These are phyloP conservation scores for Microplitis manilae DNA, from an alignment of 2,888 invertebrate genomes.

Conservation along the genomic window DNA sequence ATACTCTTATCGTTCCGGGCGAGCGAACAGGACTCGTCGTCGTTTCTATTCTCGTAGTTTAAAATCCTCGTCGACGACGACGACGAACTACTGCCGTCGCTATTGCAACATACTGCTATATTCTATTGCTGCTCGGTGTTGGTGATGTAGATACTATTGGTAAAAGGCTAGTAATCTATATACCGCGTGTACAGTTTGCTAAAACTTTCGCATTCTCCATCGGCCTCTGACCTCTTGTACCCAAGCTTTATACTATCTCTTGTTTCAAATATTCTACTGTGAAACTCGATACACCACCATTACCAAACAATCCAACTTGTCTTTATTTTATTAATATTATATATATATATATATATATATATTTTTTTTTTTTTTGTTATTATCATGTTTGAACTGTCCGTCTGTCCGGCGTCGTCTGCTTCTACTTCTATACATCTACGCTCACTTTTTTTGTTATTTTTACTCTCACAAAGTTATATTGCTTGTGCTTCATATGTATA, in stretches of 20 bases:
- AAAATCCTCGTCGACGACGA: conserved; percentile 42
- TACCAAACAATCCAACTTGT: conserved; percentile 59
- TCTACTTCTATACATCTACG: no score
- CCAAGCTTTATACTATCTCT: neutral
- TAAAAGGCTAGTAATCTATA: conserved; percentile 15
- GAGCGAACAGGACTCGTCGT: conserved; percentile 39
- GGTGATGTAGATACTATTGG: neutral
- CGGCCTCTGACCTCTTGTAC: conserved; percentile 30
- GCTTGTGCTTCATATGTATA: conserved; percentile 61
- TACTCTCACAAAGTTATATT: conserved; percentile 59
- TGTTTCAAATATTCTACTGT: conserved; percentile 3
- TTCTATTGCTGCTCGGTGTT: neutral
- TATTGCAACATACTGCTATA: no score
- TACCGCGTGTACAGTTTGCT: conserved; percentile 27
- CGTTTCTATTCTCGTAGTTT: conserved; percentile 32
- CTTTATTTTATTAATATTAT: neutral
- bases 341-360: neutral
- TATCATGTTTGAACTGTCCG: neutral
- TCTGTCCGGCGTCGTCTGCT: conserved; percentile 26
- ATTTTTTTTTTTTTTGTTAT: conserved; percentile 8
- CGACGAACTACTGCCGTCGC: no score
- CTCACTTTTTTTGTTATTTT: neutral
- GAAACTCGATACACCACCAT: conserved; percentile 30
- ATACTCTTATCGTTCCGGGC: conserved; percentile 59
- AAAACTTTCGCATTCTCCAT: conserved; percentile 34